Percentiles rank a stretch among this genome's conserved stretches.
phyloP scores from a whole-genome alignment of 2,888 invertebrate species.

The Actias luna region DNA sequence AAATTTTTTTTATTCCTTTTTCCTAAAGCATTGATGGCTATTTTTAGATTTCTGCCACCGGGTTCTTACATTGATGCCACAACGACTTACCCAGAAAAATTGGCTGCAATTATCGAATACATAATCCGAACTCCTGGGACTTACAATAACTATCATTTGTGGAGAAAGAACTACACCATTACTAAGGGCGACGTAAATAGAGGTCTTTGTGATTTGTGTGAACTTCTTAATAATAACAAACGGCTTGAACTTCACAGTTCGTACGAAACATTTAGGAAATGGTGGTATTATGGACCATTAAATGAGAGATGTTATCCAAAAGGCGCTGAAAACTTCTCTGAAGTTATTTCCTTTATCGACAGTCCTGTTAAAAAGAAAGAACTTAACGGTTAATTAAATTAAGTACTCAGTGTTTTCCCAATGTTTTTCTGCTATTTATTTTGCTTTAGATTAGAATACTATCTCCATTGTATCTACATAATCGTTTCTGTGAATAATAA shows the following conservation, averaged over 20 bases:
- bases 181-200: constrained; percentile 32
- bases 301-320: constrained; percentile 40
- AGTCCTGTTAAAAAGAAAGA: constrained; percentile 8
- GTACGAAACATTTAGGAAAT: constrained; percentile 50
- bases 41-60: constrained; percentile 61
- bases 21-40: too few species aligned
- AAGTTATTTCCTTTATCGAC: constrained; percentile 39
- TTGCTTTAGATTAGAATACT: neutral
- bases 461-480: neutral
- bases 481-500: neutral
- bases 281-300: constrained; percentile 57
- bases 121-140: constrained; percentile 40
- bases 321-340: constrained; percentile 37
- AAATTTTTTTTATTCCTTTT: too few species aligned
- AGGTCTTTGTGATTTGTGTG: constrained; percentile 59
- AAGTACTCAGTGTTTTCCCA: too few species aligned
- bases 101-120: constrained; percentile 47
- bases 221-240: constrained; percentile 43
- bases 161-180: constrained; percentile 56
- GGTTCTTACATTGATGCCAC: constrained; percentile 57
- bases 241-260: constrained; percentile 29
- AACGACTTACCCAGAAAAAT: constrained; percentile 31
- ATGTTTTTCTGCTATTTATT: neutral
- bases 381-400: neutral
- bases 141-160: constrained; percentile 50